Base-by-base conservation (phyloP, 1,140 invertebrate genomes). In the Calycopis cecrops region DNA sequence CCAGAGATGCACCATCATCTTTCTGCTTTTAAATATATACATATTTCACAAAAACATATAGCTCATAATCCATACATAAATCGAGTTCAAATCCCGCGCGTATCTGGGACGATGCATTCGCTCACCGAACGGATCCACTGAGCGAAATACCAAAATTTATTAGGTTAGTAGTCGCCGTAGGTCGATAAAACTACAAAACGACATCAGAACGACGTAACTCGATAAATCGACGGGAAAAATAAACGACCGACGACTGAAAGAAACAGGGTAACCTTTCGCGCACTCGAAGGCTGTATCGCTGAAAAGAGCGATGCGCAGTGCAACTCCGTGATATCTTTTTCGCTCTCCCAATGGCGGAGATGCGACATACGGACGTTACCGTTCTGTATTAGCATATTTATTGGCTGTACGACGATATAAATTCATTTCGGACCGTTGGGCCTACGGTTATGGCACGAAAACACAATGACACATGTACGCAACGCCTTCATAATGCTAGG, bases 81-180 rank as follows among this genome's bases (percentile, higher is more conserved):
- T 76, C 69, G 62, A 63, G 69, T 65, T 79, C 73, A 81, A 71
- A 79, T 72, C 73, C 70, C 69, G 67, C 55, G 74, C 73, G 75
- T 81, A 83, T 84, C 73, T 85, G 71, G 81, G 79, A 76, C 81
- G 81, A 79, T 87, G 84, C 81, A 87, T 87, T 85, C 79, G 79
- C 74, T 81, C 75, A 76, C 58, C 66, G 52, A 78, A 72, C 73
- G 81, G 76, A 83, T 79, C 77, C 79, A 82, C 71, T 82, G 79
- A 80, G 81, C 81, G 84, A 87, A 87, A 86, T 79, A 86, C 83
- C 80, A 69, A 85, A 87, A 87, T 87, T 87, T 87, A 87, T 87
- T 87, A 71, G 84, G 84, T 87, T 87, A 87, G 81, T 87, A 87
- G 84, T 87, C 77, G 74, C 81, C 73, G 69, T 82, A 85, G 84